A percentile compares a stretch with the other conserved stretches of the same genome.
Evolutionary conservation across 1,140 invertebrate genomes (phyloP).

Genomic region (Pseudomyrmex pallidus): DNA sequence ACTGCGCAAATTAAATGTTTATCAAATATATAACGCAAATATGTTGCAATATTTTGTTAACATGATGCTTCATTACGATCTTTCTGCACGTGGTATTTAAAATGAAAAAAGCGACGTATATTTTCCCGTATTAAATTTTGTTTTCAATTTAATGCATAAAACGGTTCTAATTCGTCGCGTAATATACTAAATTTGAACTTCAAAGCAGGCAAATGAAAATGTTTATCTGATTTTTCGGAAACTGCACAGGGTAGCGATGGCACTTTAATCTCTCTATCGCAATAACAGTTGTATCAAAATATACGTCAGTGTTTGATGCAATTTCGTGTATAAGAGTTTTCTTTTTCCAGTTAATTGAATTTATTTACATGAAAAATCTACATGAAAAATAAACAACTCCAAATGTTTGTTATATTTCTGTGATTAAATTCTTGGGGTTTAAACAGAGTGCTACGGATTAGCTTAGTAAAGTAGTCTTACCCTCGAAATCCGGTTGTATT

Average conservation of each 20-base stretch:
- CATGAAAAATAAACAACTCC: conserved; percentile 17
- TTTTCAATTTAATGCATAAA: conserved; percentile 35
- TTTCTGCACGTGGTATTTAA: not conserved
- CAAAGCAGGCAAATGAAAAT: conserved; percentile 36
- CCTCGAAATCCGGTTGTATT: conserved; percentile 46
- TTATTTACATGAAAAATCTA: conserved; percentile 33
- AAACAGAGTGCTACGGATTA: conserved; percentile 33
- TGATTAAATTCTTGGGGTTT: conserved; percentile 54
- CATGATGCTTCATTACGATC: not conserved
- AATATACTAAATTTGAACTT: conserved; percentile 18
- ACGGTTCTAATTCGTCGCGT: conserved; percentile 26
- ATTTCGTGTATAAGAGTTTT: not conserved
- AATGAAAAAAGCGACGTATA: conserved; percentile 1
- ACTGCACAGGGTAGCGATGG: not conserved
- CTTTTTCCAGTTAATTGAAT: conserved; percentile 31
- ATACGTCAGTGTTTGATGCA: not conserved
- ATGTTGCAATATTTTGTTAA: conserved; percentile 4
- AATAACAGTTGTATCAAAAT: conserved; percentile 24
- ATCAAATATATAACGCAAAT: not conserved
- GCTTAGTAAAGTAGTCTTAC: conserved; percentile 32
- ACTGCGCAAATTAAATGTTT: conserved; percentile 17
- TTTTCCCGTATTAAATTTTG: conserved; percentile 25
- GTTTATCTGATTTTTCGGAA: conserved; percentile 24
- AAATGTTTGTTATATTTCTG: conserved; percentile 23
- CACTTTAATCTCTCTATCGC: conserved; percentile 13